phyloP scores from a whole-genome alignment of 2,797 vertebrate species.

The Sebastes itinus region DNA sequence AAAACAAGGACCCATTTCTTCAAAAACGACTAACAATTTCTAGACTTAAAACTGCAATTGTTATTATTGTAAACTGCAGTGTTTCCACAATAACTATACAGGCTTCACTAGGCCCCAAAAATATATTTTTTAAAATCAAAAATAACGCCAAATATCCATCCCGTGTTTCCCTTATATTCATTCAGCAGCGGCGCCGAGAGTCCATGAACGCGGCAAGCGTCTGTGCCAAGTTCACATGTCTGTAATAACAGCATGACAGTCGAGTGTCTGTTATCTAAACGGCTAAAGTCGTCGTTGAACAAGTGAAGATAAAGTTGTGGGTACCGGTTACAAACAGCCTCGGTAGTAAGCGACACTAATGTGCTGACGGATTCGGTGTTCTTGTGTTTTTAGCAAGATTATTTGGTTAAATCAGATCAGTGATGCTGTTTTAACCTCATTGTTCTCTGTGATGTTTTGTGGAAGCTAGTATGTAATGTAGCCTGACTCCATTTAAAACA shows the following conservation, averaged over 20 bases:
- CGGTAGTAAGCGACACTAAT: fast-evolving
- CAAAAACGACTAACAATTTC: not conserved
- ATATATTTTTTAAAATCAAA: not conserved
- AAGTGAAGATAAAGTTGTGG: too few species aligned
- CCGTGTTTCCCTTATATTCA: not conserved
- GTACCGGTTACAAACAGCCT: too few species aligned
- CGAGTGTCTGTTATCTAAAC: too few species aligned
- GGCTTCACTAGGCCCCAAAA: too few species aligned
- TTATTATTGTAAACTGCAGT: not conserved
- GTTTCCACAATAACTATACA: fast-evolving
- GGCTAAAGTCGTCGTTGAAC: fast-evolving
- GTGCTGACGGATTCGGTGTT: too few species aligned
- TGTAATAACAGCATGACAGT: too few species aligned
- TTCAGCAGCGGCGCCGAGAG: not conserved
- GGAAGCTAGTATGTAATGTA: too few species aligned
- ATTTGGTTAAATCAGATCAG: too few species aligned
- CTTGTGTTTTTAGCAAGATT: too few species aligned
- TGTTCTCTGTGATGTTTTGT: fast-evolving
- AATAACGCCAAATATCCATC: not conserved
- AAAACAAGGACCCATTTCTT: not conserved
- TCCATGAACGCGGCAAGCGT: too few species aligned
- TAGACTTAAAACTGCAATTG: not conserved
- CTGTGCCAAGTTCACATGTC: too few species aligned
- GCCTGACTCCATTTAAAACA: too few species aligned
- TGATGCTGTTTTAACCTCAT: not conserved